A percentile compares a stretch with the other conserved stretches of the same genome.
These are phyloP conservation scores for Odontamblyopus rebecca DNA, from an alignment of 2,797 vertebrate genomes.

Conservation along the genomic window DNA sequence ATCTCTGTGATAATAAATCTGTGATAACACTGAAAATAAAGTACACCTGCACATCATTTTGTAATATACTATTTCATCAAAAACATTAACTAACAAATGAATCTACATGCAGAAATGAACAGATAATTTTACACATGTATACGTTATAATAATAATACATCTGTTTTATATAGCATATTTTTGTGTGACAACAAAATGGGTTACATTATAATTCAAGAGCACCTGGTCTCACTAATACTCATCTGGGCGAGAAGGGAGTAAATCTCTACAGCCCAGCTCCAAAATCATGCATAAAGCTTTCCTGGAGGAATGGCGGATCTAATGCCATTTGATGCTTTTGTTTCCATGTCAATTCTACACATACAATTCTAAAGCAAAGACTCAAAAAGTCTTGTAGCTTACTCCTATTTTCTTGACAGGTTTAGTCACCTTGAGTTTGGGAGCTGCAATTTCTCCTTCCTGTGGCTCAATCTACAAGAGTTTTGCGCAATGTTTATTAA, in stretches of 20 bases:
- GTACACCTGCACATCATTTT: background rate
- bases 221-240: constrained; percentile 12
- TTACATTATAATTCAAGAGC: constrained; percentile 2
- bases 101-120: background rate
- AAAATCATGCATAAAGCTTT: constrained; percentile 12
- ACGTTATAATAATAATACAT: too few relatives aligned
- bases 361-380: background rate
- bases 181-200: background rate
- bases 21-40: background rate
- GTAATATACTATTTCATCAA: background rate
- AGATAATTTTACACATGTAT: too few relatives aligned
- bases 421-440: constrained; percentile 50
- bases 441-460: constrained; percentile 65
- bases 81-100: background rate
- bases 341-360: background rate
- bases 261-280: constrained; percentile 9
- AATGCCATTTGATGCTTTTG: constrained; percentile 3
- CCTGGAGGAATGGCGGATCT: constrained; percentile 3
- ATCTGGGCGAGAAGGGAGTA: constrained; percentile 8
- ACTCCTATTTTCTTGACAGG: constrained; percentile 41
- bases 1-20: background rate
- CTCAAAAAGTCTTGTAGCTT: background rate
- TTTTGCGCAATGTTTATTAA: constrained; percentile 90
- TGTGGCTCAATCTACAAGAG: constrained; percentile 92
- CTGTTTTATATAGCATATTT: too few relatives aligned